Percentiles rank a stretch among this genome's conserved stretches.
Conservation (phyloP, 1,140 invertebrate species). For the Bombus superbus region DNA sequence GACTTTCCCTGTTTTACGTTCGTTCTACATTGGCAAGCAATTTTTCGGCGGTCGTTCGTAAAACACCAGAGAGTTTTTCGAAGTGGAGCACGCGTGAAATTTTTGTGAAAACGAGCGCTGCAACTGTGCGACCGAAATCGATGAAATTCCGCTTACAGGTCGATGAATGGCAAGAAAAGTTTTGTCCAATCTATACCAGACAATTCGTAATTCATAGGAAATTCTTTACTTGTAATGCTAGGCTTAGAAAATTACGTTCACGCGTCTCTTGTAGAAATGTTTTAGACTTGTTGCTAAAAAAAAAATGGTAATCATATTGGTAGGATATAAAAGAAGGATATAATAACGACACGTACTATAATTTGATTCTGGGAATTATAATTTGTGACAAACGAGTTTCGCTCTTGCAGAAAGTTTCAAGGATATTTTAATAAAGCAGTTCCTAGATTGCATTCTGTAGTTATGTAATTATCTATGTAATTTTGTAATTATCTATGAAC, state of each 20-base stretch:
- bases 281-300: background rate
- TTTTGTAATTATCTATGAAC: too few relatives aligned
- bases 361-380: too few relatives aligned
- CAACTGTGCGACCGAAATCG: too few relatives aligned
- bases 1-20: background rate
- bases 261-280: background rate
- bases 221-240: too few relatives aligned
- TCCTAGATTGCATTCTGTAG: too few relatives aligned
- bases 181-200: background rate
- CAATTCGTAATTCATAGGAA: too few relatives aligned
- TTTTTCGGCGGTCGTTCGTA: slow-evolving; percentile 18
- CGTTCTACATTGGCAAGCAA: slow-evolving; percentile 19
- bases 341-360: background rate
- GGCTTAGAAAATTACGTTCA: too few relatives aligned
- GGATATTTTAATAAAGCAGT: too few relatives aligned
- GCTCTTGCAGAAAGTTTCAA: too few relatives aligned
- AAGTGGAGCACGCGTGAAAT: slow-evolving; percentile 35
- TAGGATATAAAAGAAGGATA: background rate
- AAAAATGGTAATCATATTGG: background rate
- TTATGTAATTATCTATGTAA: too few relatives aligned
- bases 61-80: slow-evolving; percentile 10
- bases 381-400: too few relatives aligned
- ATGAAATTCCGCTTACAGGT: background rate
- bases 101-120: background rate
- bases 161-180: background rate